Evolutionary conservation across 2,113 vertebrate genomes (phyloP).

Genomic region (Dolichallabes microphthalmus): DNA sequence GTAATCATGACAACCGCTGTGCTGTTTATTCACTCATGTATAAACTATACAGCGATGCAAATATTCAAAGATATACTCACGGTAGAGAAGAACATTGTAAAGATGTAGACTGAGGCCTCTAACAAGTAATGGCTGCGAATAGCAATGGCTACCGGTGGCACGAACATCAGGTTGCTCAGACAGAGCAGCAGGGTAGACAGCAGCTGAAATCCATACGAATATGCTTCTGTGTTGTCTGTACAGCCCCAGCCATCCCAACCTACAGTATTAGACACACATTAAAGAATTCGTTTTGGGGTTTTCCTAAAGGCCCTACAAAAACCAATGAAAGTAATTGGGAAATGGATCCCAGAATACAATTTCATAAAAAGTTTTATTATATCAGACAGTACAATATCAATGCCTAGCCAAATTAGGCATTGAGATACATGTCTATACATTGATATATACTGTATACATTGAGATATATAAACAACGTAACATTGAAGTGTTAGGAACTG

Average conservation of each 20-base stretch:
- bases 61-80: slow-evolving; percentile 69
- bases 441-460: too few relatives aligned
- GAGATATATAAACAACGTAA: too few relatives aligned
- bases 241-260: slow-evolving; percentile 99
- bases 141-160: slow-evolving; percentile 91
- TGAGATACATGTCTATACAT: too few relatives aligned
- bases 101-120: slow-evolving; percentile 93
- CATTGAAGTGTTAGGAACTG: not conserved
- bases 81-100: slow-evolving; percentile 99
- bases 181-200: slow-evolving; percentile 94
- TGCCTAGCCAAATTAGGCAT: not conserved
- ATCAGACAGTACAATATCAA: not conserved
- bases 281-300: not conserved
- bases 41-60: not conserved
- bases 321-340: not conserved
- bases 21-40: not conserved
- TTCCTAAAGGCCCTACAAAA: not conserved
- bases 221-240: slow-evolving; percentile 88
- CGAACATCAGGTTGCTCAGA: slow-evolving; percentile 97
- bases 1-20: not conserved
- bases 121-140: slow-evolving; percentile 89
- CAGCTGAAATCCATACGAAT: slow-evolving; percentile 95
- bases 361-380: not conserved
- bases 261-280: slow-evolving; percentile 60
- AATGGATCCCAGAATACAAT: not conserved